Conservation (phyloP, 2,113 vertebrate genomes). For the Thomomys bottae region DNA sequence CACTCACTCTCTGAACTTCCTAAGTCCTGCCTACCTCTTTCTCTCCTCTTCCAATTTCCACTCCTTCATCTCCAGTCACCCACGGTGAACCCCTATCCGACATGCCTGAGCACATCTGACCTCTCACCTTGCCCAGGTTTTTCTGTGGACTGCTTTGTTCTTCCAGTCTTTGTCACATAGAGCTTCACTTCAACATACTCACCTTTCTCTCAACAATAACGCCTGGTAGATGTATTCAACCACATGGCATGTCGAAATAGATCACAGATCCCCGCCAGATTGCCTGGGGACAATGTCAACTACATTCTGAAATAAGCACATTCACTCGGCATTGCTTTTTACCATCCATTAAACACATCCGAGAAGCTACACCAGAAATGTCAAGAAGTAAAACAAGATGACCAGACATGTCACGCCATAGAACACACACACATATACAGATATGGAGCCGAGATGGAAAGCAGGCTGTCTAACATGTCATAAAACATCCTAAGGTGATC, state of each 20-base stretch:
- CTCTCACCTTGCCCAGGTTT: not conserved
- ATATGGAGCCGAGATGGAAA: constrained; percentile 63
- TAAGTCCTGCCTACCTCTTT: not conserved
- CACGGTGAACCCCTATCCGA: too few relatives aligned
- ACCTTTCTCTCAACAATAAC: constrained; percentile 59
- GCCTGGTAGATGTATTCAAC: not conserved
- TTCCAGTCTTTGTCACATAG: not conserved
- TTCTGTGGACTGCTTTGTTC: not conserved
- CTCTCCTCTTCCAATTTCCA: not conserved
- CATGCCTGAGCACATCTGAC: not conserved
- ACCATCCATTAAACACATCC: constrained; percentile 42
- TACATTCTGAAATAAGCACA: not conserved
- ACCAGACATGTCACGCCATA: constrained; percentile 44
- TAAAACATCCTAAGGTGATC: not conserved
- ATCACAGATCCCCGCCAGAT: not conserved
- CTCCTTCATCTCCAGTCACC: not conserved
- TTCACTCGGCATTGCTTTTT: not conserved
- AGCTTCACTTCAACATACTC: constrained; percentile 53
- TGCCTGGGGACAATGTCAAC: not conserved
- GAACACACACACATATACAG: not conserved
- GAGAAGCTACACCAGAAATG: constrained; percentile 54
- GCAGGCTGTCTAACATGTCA: not conserved
- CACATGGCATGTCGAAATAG: not conserved
- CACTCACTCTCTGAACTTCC: not conserved
- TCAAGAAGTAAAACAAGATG: constrained; percentile 28